Evolutionary conservation across 2,797 vertebrate species (phyloP).

Genomic region (Mus spretus): DNA sequence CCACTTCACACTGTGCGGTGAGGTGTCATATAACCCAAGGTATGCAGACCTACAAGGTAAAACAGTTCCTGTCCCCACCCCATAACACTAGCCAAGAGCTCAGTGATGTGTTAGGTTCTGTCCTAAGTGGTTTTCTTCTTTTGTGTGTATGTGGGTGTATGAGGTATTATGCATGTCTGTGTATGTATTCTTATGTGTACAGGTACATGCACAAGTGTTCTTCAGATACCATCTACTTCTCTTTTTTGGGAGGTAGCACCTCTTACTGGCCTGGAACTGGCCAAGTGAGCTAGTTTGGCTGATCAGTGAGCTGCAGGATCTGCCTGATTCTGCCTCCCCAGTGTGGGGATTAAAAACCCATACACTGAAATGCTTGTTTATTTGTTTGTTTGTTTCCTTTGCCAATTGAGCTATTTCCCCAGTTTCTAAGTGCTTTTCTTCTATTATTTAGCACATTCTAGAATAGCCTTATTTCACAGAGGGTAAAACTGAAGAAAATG

Average conservation of each 20-base stretch:
- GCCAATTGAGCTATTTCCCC: neutral
- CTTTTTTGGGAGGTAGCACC: neutral
- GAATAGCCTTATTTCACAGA: slow-evolving; percentile 42
- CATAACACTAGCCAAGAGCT: slow-evolving; percentile 34
- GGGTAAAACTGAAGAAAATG: slow-evolving; percentile 46
- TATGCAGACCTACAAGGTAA: neutral
- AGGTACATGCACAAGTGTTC: neutral
- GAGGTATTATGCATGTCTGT: neutral
- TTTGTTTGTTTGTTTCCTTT: neutral
- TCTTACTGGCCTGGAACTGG: neutral
- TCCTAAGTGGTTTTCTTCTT: neutral
- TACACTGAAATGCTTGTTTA: neutral
- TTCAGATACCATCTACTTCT: neutral
- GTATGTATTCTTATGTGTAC: neutral
- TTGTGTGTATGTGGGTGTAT: neutral
- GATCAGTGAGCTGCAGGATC: neutral
- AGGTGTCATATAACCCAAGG: neutral
- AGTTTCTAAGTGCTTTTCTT: neutral
- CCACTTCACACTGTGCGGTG: neutral
- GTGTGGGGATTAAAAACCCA: neutral
- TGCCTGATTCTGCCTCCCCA: neutral
- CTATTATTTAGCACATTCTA: slow-evolving; percentile 28
- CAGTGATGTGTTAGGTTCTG: slow-evolving; percentile 24
- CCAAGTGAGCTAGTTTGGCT: neutral
- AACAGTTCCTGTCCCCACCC: slow-evolving; percentile 8